Conservation (phyloP, 2,797 vertebrate species). For the Poecilia gillii region DNA sequence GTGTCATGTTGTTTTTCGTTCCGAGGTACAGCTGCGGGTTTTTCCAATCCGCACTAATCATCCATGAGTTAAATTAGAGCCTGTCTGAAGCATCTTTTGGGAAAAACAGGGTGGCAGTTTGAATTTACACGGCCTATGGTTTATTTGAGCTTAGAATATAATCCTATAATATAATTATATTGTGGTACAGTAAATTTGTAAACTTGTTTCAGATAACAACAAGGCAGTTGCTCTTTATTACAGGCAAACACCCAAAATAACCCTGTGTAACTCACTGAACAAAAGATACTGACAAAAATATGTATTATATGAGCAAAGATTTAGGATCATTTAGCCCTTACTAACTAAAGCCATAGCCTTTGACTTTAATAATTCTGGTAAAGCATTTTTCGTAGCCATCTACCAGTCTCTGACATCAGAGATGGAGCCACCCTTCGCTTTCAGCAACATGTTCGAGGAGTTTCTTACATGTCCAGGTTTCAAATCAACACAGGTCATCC, state of each 20-base stretch:
- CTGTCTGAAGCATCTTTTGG: background rate
- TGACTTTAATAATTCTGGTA: background rate
- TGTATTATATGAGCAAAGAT: background rate
- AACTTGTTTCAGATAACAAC: too few species aligned
- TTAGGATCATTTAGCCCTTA: background rate
- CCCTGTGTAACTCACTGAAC: background rate
- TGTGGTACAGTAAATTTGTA: background rate
- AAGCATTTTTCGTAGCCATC: background rate
- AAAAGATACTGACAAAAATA: background rate
- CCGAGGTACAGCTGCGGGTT: slow-evolving; percentile 6
- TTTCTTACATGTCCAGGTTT: background rate
- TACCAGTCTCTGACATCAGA: background rate
- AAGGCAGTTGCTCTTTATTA: background rate
- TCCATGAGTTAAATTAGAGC: slow-evolving; percentile 2
- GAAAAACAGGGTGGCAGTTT: background rate
- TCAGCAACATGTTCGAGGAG: background rate
- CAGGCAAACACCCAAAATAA: background rate
- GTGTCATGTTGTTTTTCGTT: slow-evolving; percentile 54
- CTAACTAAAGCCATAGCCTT: background rate
- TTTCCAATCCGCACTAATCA: slow-evolving; percentile 17
- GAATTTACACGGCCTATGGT: background rate
- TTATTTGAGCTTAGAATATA: background rate
- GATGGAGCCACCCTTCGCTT: background rate
- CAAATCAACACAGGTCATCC: background rate
- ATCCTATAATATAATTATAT: background rate